A percentile compares a stretch with the other conserved stretches of the same genome.
phyloP scores from a whole-genome alignment of 2,797 vertebrate genomes.

The Sebastes alutus region DNA sequence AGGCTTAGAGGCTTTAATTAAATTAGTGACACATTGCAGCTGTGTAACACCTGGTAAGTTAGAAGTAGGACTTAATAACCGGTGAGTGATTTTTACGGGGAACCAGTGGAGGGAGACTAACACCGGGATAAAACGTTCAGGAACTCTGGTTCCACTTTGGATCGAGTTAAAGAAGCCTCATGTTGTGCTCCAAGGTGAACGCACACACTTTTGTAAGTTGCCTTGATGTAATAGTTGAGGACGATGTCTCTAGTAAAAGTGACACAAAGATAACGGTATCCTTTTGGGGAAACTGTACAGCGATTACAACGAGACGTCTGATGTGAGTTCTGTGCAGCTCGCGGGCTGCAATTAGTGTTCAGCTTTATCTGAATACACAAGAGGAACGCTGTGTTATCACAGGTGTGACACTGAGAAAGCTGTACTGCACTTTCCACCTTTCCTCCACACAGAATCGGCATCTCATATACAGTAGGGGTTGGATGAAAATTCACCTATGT shows the following conservation, averaged over 20 bases:
- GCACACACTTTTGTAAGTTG: not conserved
- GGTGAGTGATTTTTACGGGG: not conserved
- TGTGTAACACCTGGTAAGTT: not conserved
- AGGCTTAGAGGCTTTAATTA: not conserved
- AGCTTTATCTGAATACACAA: conserved; percentile 11
- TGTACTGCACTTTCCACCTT: not conserved
- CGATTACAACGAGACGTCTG: conserved; percentile 1
- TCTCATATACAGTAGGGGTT: no score
- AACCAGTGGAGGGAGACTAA: conserved; percentile 17
- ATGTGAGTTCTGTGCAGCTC: conserved; percentile 6
- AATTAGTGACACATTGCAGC: not conserved
- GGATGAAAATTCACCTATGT: no score
- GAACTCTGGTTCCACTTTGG: not conserved
- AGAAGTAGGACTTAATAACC: conserved; percentile 7
- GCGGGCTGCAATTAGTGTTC: not conserved
- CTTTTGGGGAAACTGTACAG: conserved; percentile 1
- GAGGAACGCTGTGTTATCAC: not conserved
- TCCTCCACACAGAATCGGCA: not conserved
- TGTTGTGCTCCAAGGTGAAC: not conserved
- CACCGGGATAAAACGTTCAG: not conserved
- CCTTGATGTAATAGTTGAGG: conserved; percentile 12
- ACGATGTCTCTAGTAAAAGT: not conserved
- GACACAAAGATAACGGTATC: not conserved
- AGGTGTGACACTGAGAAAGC: not conserved
- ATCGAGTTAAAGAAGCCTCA: not conserved